Conservation (phyloP, 2,113 vertebrate genomes). For the Melanostigma gelatinosum region DNA sequence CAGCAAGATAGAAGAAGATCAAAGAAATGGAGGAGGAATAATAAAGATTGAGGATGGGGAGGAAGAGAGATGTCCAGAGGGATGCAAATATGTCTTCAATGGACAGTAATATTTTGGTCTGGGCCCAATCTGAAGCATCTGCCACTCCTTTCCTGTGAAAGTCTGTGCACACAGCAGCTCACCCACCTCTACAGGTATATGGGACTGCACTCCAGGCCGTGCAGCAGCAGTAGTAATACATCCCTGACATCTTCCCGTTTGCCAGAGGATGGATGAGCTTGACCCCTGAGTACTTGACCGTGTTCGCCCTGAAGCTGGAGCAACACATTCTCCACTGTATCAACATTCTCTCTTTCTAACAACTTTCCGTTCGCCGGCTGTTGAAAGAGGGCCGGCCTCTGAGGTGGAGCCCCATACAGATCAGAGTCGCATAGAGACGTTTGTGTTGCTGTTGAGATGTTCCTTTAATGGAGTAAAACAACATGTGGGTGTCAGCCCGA, state of each 20-base stretch:
- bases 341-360: conserved; percentile 25
- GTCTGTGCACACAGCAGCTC: too few relatives aligned
- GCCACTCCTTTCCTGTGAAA: conserved; percentile 53
- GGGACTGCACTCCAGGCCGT: not conserved
- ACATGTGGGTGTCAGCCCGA: conserved; percentile 52
- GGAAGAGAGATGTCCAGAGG: conserved; percentile 10
- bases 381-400: conserved; percentile 48
- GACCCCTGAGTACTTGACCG: conserved; percentile 63
- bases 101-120: conserved; percentile 54
- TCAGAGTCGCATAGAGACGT: conserved; percentile 24
- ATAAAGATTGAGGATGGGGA: conserved; percentile 7
- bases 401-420: conserved; percentile 24
- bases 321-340: conserved; percentile 52
- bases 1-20: conserved; percentile 16
- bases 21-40: conserved; percentile 28
- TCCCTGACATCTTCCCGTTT: conserved; percentile 44
- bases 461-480: conserved; percentile 49
- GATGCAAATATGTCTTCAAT: conserved; percentile 52
- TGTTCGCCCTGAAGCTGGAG: conserved; percentile 43
- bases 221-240: conserved; percentile 21
- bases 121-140: conserved; percentile 65
- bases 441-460: conserved; percentile 17
- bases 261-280: conserved; percentile 59
- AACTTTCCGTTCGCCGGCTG: conserved; percentile 8
- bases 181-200: too few relatives aligned